Evolutionary conservation across 2,888 invertebrate genomes (phyloP), one percentile per base, ranked within the genome.

Genomic region (Parelbella ahira): DNA sequence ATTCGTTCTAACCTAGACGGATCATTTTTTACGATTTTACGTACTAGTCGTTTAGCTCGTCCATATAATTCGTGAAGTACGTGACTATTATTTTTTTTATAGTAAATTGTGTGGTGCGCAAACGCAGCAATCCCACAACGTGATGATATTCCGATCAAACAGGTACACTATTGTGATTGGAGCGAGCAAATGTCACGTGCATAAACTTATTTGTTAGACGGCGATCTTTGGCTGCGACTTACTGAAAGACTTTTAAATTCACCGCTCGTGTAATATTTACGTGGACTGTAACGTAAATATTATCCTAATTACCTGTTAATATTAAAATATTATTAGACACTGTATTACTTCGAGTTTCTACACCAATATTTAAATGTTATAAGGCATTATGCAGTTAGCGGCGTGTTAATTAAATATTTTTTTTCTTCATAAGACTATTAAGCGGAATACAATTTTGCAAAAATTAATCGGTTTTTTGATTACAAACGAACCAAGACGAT

Each of bases 21-120:
- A 72, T 71, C 74, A 69, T 60, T 81, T 81, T 77, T 76, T 80
- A 74, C 67, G 64, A 74, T 69, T 73, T 73, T 69, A 15, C 59
- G 60, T 68, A 65, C 66, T 66, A 61, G 64, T 67, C 67, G 66
- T 66, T 71, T 67, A 68, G 64, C 61, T 69, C 63, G 65, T 64
- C 76, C 71, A 77, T 80, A 70, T 76, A 78, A 79, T 80, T 83
- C 75, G 79, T 76, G 73, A 69, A 57, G 65, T 69, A 83, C 83
- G 84, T 83, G 83, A 81, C 75, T 57, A 72, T 74, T 60, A 61
- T 68, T 15, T 15, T 74, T 76, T 64, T 65, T 74, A 71, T 68
- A 23, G 41, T 37, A 46, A 47, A 53, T 51, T 48, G 47, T 12
- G 24, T 36, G 21, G 53, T 37, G 51, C 56, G 57, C 55, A 55